These are phyloP conservation scores for Ricordea florida DNA, from an alignment of 92 coral and sea anemone genomes.

Conservation along the genomic window DNA sequence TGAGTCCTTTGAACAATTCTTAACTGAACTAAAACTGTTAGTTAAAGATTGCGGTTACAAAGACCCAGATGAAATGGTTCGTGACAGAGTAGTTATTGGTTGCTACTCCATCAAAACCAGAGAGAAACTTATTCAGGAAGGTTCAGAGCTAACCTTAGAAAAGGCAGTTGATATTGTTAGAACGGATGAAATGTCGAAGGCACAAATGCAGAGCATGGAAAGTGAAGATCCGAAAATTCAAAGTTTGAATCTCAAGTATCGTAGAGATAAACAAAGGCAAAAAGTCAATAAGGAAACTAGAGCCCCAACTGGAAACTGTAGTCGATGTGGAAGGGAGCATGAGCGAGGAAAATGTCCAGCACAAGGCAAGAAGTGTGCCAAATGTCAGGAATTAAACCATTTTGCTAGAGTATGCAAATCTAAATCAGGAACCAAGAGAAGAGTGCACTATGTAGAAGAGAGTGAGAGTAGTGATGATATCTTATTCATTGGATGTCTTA, in stretches of 20 bases:
- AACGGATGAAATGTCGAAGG: conserved; percentile 41
- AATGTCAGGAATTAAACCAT: conserved; percentile 47
- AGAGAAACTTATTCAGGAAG: conserved; percentile 52
- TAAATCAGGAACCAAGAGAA: not conserved
- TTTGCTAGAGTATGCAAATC: conserved; percentile 36
- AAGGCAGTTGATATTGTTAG: conserved; percentile 47
- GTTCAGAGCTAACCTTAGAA: conserved; percentile 55
- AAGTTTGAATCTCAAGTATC: not conserved
- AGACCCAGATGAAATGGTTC: conserved; percentile 66
- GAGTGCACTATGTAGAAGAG: conserved; percentile 16
- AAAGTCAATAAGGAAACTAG: not conserved
- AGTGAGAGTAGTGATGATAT: not conserved
- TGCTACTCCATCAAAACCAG: conserved; percentile 26
- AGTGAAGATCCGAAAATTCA: conserved; percentile 14
- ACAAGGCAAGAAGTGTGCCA: conserved; percentile 24
- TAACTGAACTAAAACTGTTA: conserved; percentile 35
- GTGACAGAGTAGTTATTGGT: conserved; percentile 60
- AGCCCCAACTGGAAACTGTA: conserved; percentile 4
- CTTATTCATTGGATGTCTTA: not conserved
- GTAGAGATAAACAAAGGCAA: too few species aligned
- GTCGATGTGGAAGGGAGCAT: conserved; percentile 23
- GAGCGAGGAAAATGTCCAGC: conserved; percentile 35
- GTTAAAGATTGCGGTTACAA: conserved; percentile 55
- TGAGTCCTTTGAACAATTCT: conserved; percentile 47
- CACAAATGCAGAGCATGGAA: conserved; percentile 46